A percentile compares a stretch with the other conserved stretches of the same genome.
Evolutionary conservation across 1,140 invertebrate species (phyloP).

Genomic region (Aethina tumida): DNA sequence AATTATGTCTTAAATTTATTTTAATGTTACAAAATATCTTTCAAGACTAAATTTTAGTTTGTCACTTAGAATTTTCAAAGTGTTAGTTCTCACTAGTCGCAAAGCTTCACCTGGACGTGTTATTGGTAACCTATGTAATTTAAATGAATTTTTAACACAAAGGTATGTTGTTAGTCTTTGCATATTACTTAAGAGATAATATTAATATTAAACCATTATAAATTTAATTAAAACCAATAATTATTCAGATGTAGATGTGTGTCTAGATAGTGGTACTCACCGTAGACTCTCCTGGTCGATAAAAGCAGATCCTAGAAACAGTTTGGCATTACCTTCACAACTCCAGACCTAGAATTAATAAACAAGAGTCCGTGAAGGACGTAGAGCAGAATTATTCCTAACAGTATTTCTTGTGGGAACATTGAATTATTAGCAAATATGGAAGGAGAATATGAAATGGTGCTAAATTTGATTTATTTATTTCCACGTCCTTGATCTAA

Average conservation of each 20-base stretch:
- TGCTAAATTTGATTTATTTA: no score
- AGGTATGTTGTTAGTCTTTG: conserved; percentile 98
- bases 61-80: conserved; percentile 95
- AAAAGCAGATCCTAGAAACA: conserved; percentile 98
- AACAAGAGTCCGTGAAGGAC: conserved; percentile 94
- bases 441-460: no score
- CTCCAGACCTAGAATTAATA: conserved; percentile 97
- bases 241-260: conserved; percentile 94
- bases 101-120: conserved; percentile 93
- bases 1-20: neutral
- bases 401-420: conserved; percentile 98
- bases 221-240: conserved; percentile 38
- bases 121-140: conserved; percentile 92
- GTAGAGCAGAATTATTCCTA: conserved; percentile 93
- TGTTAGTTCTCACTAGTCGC: conserved; percentile 97
- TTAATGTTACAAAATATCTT: conserved; percentile 67
- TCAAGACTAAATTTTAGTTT: conserved; percentile 99
- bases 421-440: no score
- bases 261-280: no score
- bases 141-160: conserved; percentile 98
- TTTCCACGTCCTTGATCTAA: no score
- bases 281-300: conserved; percentile 89
- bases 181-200: conserved; percentile 90
- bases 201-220: neutral
- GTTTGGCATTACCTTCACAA: conserved; percentile 98